Evolutionary conservation across 2,797 vertebrate species (phyloP).

Genomic region (Sitta carolinensis): DNA sequence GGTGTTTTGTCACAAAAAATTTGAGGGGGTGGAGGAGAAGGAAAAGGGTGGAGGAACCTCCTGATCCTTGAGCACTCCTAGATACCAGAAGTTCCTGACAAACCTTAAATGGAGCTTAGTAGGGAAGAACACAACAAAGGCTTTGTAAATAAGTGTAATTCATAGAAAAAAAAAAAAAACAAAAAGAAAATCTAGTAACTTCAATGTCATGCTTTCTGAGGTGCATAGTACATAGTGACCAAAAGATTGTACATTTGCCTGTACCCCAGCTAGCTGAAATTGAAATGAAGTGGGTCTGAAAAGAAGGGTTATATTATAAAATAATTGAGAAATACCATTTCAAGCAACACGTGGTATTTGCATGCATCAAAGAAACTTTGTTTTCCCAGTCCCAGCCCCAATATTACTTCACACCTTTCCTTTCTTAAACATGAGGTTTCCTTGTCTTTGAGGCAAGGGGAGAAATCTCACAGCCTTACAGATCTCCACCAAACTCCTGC

Average conservation of each 20-base stretch:
- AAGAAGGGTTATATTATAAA: neutral
- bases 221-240: neutral
- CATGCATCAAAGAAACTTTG: neutral
- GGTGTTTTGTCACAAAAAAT: slow-evolving; percentile 9
- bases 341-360: neutral
- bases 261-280: neutral
- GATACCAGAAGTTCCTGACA: neutral
- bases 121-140: neutral
- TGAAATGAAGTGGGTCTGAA: neutral
- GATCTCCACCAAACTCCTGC: neutral
- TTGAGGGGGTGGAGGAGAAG: neutral
- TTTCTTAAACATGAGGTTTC: neutral
- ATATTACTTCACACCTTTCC: neutral
- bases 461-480: neutral
- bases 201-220: neutral
- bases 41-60: neutral
- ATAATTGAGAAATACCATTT: neutral
- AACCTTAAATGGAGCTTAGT: neutral
- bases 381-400: neutral
- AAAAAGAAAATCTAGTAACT: neutral
- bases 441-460: neutral
- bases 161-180: fast-evolving
- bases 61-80: neutral
- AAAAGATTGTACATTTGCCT: neutral
- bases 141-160: neutral